Evolutionary conservation across 2,888 invertebrate genomes (phyloP).

Genomic region (Amphipoea oculea): DNA sequence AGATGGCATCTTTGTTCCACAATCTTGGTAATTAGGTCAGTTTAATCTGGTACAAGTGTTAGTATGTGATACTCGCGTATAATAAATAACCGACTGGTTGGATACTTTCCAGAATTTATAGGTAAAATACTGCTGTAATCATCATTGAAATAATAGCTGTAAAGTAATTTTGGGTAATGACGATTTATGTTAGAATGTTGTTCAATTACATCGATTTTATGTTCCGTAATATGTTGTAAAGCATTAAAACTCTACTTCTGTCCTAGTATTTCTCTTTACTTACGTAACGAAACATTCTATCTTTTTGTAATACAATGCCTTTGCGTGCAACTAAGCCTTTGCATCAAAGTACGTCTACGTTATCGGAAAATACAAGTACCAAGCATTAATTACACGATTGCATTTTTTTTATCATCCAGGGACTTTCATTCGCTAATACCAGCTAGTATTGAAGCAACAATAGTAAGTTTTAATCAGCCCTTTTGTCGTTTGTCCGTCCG

Average conservation of each 20-base stretch:
- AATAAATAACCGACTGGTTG: conserved; percentile 53
- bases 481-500: conserved; percentile 84
- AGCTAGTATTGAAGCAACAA: conserved; percentile 78
- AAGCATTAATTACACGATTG: conserved; percentile 62
- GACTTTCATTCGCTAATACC: conserved; percentile 66
- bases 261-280: conserved; percentile 4
- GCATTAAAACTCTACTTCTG: neutral
- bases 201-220: conserved; percentile 5
- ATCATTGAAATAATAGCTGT: conserved; percentile 27
- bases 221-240: neutral
- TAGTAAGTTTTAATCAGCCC: conserved; percentile 87
- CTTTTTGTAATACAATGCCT: conserved; percentile 42
- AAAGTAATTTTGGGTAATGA: conserved; percentile 24
- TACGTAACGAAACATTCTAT: conserved; percentile 3
- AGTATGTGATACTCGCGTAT: conserved; percentile 45
- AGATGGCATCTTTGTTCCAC: conserved; percentile 48
- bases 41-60: conserved; percentile 54
- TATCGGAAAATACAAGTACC: conserved; percentile 50
- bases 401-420: conserved; percentile 64
- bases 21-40: conserved; percentile 61
- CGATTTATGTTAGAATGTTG: conserved; percentile 5
- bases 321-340: conserved; percentile 47
- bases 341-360: conserved; percentile 36
- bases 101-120: conserved; percentile 57
- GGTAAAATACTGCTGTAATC: conserved; percentile 26